phyloP scores from a whole-genome alignment of 2,797 vertebrate genomes.

The Natrix natrix region DNA sequence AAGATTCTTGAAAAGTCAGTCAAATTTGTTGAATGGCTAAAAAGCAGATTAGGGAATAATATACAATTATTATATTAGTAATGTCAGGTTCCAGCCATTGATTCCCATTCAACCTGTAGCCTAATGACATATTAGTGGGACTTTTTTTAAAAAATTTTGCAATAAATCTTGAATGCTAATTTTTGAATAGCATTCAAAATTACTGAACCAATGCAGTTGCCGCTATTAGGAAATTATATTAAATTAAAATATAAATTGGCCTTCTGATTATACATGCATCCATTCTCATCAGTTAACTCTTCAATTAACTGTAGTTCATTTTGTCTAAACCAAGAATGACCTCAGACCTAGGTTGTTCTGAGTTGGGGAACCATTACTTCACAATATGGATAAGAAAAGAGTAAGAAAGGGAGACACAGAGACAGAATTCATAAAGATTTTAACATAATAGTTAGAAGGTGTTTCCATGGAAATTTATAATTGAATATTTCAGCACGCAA shows the following conservation, averaged over 20 bases:
- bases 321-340: neutral
- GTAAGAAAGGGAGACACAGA: neutral
- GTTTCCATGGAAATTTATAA: neutral
- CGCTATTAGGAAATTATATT: neutral
- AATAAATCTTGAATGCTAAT: neutral
- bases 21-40: neutral
- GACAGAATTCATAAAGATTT: neutral
- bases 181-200: neutral
- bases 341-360: neutral
- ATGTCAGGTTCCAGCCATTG: neutral
- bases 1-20: neutral
- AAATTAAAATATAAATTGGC: neutral
- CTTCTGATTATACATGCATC: neutral
- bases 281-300: neutral
- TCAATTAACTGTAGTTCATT: neutral
- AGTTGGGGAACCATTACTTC: neutral
- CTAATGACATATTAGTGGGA: neutral
- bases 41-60: neutral
- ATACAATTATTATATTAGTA: conserved; percentile 1
- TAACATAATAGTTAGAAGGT: neutral
- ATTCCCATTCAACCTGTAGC: neutral
- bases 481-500: neutral
- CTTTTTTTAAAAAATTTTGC: neutral
- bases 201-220: neutral
- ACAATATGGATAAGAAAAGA: neutral